Evolutionary conservation across 2,797 vertebrate species (phyloP).

Genomic region (Hoplostethus mediterraneus): DNA sequence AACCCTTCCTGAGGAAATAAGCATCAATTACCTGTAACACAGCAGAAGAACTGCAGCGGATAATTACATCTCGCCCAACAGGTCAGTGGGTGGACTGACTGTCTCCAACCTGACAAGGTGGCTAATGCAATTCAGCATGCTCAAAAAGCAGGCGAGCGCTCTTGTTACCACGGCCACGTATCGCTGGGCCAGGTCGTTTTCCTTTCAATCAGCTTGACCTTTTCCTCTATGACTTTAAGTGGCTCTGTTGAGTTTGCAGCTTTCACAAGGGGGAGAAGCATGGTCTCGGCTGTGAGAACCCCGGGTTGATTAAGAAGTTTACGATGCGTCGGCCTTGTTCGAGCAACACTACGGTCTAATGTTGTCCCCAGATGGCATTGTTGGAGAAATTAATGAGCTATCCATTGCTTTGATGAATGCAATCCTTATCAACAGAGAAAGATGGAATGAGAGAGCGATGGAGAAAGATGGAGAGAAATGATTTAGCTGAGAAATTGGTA

Average conservation of each 20-base stretch:
- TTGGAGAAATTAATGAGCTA: constrained; percentile 64
- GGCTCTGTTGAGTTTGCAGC: constrained; percentile 52
- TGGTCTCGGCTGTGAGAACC: constrained; percentile 25
- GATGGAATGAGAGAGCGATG: constrained; percentile 5
- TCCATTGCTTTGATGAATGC: constrained; percentile 55
- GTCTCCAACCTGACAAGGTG: constrained; percentile 70
- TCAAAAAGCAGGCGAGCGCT: constrained; percentile 52
- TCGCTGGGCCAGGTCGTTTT: constrained; percentile 49
- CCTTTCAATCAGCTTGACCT: constrained; percentile 74
- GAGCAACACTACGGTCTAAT: constrained; percentile 34
- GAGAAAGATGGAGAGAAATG: background rate
- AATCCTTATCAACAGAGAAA: constrained; percentile 44
- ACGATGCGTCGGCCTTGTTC: constrained; percentile 58
- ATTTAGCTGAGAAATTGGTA: constrained; percentile 10
- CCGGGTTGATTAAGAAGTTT: constrained; percentile 53
- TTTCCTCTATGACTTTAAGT: constrained; percentile 72
- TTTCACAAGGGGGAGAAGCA: constrained; percentile 8
- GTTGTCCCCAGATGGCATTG: constrained; percentile 60
- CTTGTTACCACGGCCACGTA: constrained; percentile 58
- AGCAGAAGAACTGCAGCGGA: constrained; percentile 76
- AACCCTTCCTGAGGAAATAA: constrained; percentile 88
- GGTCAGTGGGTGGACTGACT: constrained; percentile 75
- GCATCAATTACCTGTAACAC: constrained; percentile 84
- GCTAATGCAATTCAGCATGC: constrained; percentile 70
- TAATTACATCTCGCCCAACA: constrained; percentile 85